These are phyloP conservation scores for Cheirogaleus medius DNA, from an alignment of 2,113 vertebrate genomes.

Conservation along the genomic window DNA sequence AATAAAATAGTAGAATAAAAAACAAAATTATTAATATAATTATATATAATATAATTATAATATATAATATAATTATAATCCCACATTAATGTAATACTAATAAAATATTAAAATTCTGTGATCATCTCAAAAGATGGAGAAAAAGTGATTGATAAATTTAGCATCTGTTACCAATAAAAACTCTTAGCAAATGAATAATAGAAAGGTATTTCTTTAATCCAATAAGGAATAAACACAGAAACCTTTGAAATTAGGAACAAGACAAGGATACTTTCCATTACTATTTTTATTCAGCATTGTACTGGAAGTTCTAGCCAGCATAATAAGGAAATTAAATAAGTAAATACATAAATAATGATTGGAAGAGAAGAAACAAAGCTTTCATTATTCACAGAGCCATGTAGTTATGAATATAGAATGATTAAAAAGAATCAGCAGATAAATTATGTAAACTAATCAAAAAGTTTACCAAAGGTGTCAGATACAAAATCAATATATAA, in stretches of 20 bases:
- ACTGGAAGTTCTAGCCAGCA: background rate
- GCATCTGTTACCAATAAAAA: background rate
- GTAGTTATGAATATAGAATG: background rate
- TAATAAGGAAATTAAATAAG: background rate
- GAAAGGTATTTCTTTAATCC: background rate
- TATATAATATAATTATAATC: background rate
- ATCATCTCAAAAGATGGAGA: background rate
- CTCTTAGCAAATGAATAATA: background rate
- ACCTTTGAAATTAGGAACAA: background rate
- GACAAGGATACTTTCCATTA: background rate
- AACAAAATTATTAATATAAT: too few species aligned
- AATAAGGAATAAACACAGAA: background rate
- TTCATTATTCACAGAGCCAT: background rate
- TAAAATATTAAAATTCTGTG: background rate
- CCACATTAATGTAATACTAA: background rate
- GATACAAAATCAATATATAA: background rate
- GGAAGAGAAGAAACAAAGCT: background rate
- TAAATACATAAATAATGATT: background rate
- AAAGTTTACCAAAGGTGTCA: background rate
- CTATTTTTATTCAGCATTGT: background rate
- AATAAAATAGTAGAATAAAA: background rate
- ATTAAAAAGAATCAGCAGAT: background rate
- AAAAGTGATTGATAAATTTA: background rate
- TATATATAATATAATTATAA: too few species aligned
- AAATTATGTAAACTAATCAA: background rate